These are phyloP conservation scores for Oreohelix idahoensis DNA, from an alignment of 1,140 invertebrate genomes.

Conservation along the genomic window DNA sequence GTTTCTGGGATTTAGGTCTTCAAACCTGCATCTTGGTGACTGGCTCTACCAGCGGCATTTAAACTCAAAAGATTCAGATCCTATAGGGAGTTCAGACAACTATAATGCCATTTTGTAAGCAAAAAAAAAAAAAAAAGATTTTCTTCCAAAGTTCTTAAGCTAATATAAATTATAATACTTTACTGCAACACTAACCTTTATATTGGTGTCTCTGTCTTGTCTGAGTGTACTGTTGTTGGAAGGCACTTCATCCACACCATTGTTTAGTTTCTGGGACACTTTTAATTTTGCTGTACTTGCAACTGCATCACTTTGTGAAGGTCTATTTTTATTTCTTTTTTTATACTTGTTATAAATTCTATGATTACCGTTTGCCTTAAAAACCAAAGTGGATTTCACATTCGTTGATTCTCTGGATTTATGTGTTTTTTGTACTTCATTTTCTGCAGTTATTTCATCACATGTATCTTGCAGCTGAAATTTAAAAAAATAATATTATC, in stretches of 20 bases:
- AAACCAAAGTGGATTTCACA: neutral
- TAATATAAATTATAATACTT: too few species aligned
- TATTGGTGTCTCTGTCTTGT: neutral
- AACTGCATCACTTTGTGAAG: neutral
- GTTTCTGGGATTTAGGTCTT: too few species aligned
- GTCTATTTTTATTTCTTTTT: neutral
- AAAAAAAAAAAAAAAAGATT: too few species aligned
- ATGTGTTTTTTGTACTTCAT: neutral
- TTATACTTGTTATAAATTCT: neutral
- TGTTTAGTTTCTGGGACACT: neutral
- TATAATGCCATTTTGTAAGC: too few species aligned
- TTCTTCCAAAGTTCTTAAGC: too few species aligned
- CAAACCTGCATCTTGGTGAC: too few species aligned
- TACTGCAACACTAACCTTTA: neutral
- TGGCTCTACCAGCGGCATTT: too few species aligned
- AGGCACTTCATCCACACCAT: neutral
- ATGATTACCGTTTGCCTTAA: neutral
- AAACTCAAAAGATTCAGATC: too few species aligned
- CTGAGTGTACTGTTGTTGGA: neutral
- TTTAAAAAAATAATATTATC: neutral
- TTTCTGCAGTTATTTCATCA: conserved; percentile 38
- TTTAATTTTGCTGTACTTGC: neutral
- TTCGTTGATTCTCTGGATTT: neutral
- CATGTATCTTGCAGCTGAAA: conserved; percentile 56
- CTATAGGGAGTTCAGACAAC: too few species aligned